Evolutionary conservation across 2,888 invertebrate species (phyloP).

Genomic region (Macrophya alboannulata): DNA sequence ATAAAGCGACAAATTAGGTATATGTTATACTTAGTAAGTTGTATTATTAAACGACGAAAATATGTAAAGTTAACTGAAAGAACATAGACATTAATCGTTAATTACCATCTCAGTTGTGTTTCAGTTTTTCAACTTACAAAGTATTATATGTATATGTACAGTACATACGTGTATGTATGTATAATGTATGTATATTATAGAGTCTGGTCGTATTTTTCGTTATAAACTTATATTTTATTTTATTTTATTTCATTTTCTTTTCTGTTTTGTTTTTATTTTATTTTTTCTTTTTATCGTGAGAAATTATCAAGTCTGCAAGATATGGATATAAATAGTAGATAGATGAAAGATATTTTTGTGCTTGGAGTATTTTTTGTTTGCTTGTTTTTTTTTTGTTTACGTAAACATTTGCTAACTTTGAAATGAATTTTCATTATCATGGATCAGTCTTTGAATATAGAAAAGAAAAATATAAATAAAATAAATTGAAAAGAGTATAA

Average conservation of each 20-base stretch:
- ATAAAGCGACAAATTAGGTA: neutral
- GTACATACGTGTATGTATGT: neutral
- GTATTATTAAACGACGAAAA: neutral
- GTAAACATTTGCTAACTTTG: neutral
- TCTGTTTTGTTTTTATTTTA: too few relatives aligned
- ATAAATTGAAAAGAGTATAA: conserved; percentile 4
- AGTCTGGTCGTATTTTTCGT: neutral
- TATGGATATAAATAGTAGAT: neutral
- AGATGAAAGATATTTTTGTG: neutral
- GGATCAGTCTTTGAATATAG: conserved; percentile 13
- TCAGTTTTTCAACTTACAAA: neutral
- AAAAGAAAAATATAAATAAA: neutral
- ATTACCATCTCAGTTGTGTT: neutral
- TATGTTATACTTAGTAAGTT: neutral
- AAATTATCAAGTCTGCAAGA: neutral
- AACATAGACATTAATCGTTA: neutral
- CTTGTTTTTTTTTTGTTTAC: neutral
- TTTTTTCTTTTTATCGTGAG: neutral
- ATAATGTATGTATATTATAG: neutral
- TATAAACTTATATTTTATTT: neutral
- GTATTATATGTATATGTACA: neutral
- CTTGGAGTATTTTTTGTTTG: neutral
- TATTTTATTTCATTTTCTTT: neutral
- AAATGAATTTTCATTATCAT: conserved; percentile 16
- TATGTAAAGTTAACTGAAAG: neutral